phyloP scores from a whole-genome alignment of 2,113 vertebrate species.

The Maccullochella peelii region DNA sequence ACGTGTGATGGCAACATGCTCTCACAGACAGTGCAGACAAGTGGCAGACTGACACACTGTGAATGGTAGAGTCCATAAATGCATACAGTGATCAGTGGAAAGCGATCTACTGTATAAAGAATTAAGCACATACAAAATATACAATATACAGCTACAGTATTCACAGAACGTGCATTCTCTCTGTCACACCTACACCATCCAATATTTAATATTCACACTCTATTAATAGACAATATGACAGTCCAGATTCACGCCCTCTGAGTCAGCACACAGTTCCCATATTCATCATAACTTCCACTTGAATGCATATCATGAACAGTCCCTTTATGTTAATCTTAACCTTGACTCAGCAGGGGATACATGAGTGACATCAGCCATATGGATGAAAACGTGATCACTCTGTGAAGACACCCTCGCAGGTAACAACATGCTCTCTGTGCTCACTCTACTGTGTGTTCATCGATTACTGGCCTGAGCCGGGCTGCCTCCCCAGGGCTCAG shows the following conservation, averaged over 20 bases:
- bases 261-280: not conserved
- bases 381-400: slow-evolving; percentile 7
- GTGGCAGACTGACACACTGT: not conserved
- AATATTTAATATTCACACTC: not conserved
- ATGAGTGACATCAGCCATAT: not conserved
- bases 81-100: not conserved
- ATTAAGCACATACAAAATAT: not conserved
- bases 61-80: not conserved
- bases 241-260: not conserved
- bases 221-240: not conserved
- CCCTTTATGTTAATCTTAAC: not conserved
- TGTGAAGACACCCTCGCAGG: slow-evolving; percentile 6
- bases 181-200: not conserved
- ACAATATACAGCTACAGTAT: not conserved
- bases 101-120: not conserved
- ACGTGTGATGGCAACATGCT: not conserved
- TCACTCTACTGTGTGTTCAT: slow-evolving; percentile 55
- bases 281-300: not conserved
- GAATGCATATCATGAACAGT: not conserved
- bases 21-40: not conserved
- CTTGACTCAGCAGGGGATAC: slow-evolving; percentile 14
- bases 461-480: slow-evolving; percentile 53
- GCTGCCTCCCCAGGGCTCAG: slow-evolving; percentile 30
- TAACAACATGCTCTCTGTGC: slow-evolving; percentile 32
- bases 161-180: not conserved